Base-by-base conservation (phyloP, 2,888 invertebrate genomes). In the Microdon myrmicae region DNA sequence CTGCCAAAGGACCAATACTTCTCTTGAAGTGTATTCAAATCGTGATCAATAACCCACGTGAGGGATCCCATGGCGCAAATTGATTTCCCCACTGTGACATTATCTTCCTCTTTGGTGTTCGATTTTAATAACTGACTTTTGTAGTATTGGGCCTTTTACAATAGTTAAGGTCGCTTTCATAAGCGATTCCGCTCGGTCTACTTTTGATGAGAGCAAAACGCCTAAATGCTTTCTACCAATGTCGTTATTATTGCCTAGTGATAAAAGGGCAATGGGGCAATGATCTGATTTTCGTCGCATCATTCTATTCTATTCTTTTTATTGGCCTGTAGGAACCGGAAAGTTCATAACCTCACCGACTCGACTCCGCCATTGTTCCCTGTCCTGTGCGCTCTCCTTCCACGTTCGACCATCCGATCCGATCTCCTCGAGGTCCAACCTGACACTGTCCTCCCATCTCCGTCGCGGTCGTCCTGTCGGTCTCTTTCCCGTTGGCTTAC, bases 1-100 rank as follows among this genome's bases (percentile, higher is more conserved):
- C 86, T 82, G 2, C 94, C 94, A 79, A 90, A 89, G 71, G 92
- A 90, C 94, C 96, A 96, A 77, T 95, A 95, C 79, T 90, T 91
- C 68, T 90, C 88, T 72, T 85, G 86, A 67, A 83, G 84, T 0
- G 86, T 85, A 49, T 87, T 81, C 0, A 90, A 89, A 78, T 96
- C 94, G 70, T 90, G 84, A 75, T 90, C 90, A 1, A 90, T 87
- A 3, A 96, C 96, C 89, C 94, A 93, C 75, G 92, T 89, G 34
- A 97, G 79, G 1, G 85, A 84, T 41, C 86, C 85, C 67, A 94
- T 78, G 0, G 94, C 92, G 79, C 88, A 96, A 44, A 95, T 88
- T 0, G 93, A 90, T 74, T 88, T 88, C 0, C 10, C 43, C 14
- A 32, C 17, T 1, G 77, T 31, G 3, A 22, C 74, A 4, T 67